Evolutionary conservation across 2,888 invertebrate genomes (phyloP).

Genomic region (Teinopalpus imperialis): DNA sequence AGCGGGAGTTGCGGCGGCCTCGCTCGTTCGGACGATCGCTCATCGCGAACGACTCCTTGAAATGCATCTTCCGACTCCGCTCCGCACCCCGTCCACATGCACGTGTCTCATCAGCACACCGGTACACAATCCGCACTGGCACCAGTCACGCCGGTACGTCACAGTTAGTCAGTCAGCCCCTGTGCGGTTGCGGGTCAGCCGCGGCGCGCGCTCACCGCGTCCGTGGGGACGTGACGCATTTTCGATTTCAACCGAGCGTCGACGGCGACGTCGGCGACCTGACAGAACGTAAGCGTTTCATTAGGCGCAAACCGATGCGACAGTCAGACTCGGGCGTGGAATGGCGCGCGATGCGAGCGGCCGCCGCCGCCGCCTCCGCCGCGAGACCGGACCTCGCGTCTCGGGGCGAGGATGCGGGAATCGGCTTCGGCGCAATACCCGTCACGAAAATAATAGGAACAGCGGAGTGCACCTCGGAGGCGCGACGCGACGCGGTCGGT

Average conservation of each 20-base stretch:
- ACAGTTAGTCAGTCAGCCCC: conserved; percentile 49
- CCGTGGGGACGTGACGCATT: conserved; percentile 62
- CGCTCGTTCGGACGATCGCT: conserved; percentile 81
- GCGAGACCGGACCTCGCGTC: conserved; percentile 80
- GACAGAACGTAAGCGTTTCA: conserved; percentile 57
- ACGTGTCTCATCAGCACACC: conserved; percentile 74
- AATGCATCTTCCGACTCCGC: conserved; percentile 79
- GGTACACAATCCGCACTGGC: conserved; percentile 69
- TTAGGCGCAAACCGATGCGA: conserved; percentile 71
- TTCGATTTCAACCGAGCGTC: conserved; percentile 61
- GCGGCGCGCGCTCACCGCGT: conserved; percentile 48
- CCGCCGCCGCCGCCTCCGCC: conserved; percentile 75
- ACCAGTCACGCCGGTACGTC: conserved; percentile 51
- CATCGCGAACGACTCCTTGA: conserved; percentile 81
- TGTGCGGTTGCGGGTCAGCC: conserved; percentile 48
- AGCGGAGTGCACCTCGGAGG: conserved; percentile 81
- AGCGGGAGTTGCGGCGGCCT: conserved; percentile 78
- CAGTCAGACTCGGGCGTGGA: conserved; percentile 76
- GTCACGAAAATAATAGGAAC: conserved; percentile 83
- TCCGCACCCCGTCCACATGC: conserved; percentile 75
- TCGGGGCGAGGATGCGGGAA: conserved; percentile 81
- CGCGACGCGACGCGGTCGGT: conserved; percentile 79
- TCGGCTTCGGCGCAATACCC: conserved; percentile 82
- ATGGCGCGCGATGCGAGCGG: conserved; percentile 71
- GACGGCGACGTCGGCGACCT: conserved; percentile 39